Percentiles rank a stretch among this genome's conserved stretches.
Evolutionary conservation across 2,113 vertebrate genomes (phyloP).

Genomic region (Perca schrenkii): DNA sequence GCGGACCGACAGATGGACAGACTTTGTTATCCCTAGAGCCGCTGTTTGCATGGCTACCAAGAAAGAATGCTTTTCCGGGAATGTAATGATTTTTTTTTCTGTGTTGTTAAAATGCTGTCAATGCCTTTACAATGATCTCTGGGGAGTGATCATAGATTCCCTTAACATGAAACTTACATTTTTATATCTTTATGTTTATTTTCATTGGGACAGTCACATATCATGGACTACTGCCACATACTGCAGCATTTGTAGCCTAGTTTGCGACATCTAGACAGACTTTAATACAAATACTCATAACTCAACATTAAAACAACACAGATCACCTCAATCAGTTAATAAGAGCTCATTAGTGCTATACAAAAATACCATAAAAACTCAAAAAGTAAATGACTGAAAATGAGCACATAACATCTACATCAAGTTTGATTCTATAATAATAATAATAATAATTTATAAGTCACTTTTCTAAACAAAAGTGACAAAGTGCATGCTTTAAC

Average conservation of each 20-base stretch:
- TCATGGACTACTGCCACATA: not conserved
- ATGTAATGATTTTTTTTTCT: not conserved
- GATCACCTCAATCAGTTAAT: not conserved
- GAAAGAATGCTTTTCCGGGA: not conserved
- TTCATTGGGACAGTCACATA: not conserved
- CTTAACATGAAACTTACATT: not conserved
- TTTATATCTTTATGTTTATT: not conserved
- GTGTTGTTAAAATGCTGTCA: not conserved
- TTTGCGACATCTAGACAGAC: not conserved
- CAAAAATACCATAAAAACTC: not conserved
- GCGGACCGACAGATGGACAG: too few species aligned
- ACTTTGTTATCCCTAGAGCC: too few species aligned
- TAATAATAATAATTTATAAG: not conserved
- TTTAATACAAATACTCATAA: not conserved
- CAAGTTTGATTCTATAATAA: too few species aligned
- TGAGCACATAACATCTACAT: too few species aligned
- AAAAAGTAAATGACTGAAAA: too few species aligned
- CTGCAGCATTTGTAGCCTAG: not conserved
- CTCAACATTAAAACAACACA: not conserved
- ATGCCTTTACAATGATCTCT: not conserved
- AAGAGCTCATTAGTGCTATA: not conserved
- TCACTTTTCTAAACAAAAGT: not conserved
- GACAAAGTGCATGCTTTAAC: not conserved
- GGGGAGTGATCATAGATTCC: not conserved
- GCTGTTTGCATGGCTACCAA: too few species aligned